A percentile compares a stretch with the other conserved stretches of the same genome.
Conservation (phyloP, 2,113 vertebrate species). For the Ursus arctos region DNA sequence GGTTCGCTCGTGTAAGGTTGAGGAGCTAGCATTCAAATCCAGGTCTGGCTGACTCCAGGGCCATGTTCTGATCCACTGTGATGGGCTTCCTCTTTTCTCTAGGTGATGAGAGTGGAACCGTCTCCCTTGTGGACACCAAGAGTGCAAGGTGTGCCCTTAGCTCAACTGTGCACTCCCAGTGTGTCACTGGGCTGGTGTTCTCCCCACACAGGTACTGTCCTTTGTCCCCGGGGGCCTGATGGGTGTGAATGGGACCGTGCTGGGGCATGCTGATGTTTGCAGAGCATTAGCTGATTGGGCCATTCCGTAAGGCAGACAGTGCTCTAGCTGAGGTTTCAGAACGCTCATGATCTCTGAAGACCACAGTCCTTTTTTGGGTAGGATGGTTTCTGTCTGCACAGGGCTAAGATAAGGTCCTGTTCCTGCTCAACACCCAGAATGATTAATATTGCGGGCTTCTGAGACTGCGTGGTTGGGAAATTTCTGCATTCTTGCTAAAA, state of each 20-base stretch:
- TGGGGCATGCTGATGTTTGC: neutral
- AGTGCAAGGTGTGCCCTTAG: slow-evolving; percentile 85
- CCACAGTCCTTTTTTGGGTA: neutral
- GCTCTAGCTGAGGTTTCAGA: neutral
- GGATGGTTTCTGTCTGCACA: neutral
- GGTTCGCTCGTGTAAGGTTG: neutral
- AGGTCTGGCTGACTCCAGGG: neutral
- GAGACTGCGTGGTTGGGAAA: neutral
- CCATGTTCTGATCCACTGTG: neutral
- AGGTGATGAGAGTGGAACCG: slow-evolving; percentile 95
- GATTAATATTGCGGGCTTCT: neutral
- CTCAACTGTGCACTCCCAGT: slow-evolving; percentile 89
- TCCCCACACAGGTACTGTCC: slow-evolving; percentile 93
- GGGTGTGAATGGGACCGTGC: rapidly evolving
- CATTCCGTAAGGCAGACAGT: neutral
- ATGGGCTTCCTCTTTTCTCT: neutral
- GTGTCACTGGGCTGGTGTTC: slow-evolving; percentile 91
- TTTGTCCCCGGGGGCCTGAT: neutral
- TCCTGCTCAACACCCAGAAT: neutral
- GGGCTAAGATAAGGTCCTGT: neutral
- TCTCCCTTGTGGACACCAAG: slow-evolving; percentile 93
- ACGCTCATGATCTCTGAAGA: neutral
- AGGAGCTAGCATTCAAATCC: neutral
- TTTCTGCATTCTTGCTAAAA: neutral
- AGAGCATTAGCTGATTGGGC: too few species aligned